Conservation (phyloP, 2,797 vertebrate species). For the Arremon brunneinucha region DNA sequence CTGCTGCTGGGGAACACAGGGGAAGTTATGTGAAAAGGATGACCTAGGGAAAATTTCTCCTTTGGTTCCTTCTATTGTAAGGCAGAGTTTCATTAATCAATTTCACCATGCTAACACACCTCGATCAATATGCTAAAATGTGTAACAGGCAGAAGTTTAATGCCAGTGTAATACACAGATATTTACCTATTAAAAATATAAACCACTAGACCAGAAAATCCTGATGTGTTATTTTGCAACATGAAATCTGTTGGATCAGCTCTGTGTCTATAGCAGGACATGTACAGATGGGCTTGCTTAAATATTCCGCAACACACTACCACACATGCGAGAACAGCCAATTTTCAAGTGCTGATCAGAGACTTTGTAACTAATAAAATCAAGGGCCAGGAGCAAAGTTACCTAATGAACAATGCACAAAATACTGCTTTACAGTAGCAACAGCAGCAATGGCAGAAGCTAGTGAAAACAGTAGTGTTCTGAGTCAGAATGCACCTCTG, state of each 20-base stretch:
- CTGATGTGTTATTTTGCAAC: neutral
- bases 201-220: slow-evolving; percentile 9
- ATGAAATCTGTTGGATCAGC: neutral
- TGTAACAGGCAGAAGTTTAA: neutral
- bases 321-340: neutral
- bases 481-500: neutral
- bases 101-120: neutral
- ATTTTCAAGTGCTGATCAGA: neutral
- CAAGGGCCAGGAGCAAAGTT: neutral
- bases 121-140: neutral
- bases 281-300: neutral
- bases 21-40: neutral
- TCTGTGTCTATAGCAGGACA: neutral
- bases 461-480: neutral
- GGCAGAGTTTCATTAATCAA: neutral
- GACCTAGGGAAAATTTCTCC: neutral
- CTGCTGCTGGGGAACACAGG: neutral
- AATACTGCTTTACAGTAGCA: neutral
- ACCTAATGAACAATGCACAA: neutral
- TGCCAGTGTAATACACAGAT: neutral
- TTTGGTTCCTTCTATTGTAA: neutral
- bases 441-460: neutral
- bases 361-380: slow-evolving; percentile 6
- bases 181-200: slow-evolving; percentile 1
- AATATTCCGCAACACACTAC: neutral